Base-by-base conservation (phyloP, 2,113 vertebrate species). In the Istiophorus platypterus region DNA sequence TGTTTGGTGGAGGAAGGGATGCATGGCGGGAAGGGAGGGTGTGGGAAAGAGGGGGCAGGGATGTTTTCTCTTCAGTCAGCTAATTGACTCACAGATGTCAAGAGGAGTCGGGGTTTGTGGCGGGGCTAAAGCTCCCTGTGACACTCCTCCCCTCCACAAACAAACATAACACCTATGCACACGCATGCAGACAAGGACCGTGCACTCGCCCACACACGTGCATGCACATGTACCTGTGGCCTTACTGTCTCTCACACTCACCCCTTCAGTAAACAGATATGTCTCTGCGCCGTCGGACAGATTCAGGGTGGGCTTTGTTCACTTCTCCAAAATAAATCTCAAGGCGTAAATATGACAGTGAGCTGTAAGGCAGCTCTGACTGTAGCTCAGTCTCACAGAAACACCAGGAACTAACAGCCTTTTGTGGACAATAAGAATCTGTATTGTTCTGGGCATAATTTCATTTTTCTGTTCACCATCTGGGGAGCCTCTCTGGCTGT, bases 51-150 rank as follows among this genome's bases (percentile, higher is more conserved):
- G 89, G 89, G 93, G 93, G 91, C 76, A 87, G 91, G 91, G 90
- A 86, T 94, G 91, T 93, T 94, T 95, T 94, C 91, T 92, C 90
- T 92, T 84, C 92, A 92, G 88, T 94, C 92, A 94, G 88, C 91
- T 94, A 94, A 95, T 95, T 95, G 93, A 92, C 93, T 93, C 93
- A 92, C 94, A 94, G 88, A 94, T 94, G 93, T 94, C 92, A 93
- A 88, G 82, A 94, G 90, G 88, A 93, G 89, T 90, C 31, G 70
- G 70, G 84, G 88, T 80, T 80, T 88, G 87, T 67, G 83, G 80
- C 29, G 70, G 75, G 77, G 85, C 78, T 69, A 61, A 69, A 88
- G 86, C 78, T 59, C 84, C 71, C 79, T 4, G 73, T 80, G 89
- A 85, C 88, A 85, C 85, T 61, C 78, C 72, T 31, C 67, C 63